phyloP scores from a whole-genome alignment of 2,113 vertebrate genomes.

The Mirza zaza region DNA sequence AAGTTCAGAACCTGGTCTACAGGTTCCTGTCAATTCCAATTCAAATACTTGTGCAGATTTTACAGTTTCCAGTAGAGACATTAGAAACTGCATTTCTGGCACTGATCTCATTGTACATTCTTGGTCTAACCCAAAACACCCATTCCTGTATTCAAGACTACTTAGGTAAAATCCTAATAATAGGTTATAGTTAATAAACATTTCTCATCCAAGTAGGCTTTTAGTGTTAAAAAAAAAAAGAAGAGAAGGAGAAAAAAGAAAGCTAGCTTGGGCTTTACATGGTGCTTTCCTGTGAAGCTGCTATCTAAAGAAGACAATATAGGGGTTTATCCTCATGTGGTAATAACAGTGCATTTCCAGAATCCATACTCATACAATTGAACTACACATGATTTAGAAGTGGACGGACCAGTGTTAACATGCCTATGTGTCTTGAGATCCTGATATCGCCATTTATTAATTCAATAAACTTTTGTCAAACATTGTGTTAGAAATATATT shows the following conservation, averaged over 20 bases:
- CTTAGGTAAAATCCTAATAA: conserved; percentile 30
- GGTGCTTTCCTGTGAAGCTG: not conserved
- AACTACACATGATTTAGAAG: not conserved
- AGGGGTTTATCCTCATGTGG: not conserved
- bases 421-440: not conserved
- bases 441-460: not conserved
- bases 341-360: not conserved
- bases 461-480: not conserved
- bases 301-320: not conserved
- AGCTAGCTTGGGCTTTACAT: not conserved
- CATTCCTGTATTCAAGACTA: not conserved
- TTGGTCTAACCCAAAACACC: conserved; percentile 53
- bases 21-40: conserved; percentile 60
- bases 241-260: not conserved
- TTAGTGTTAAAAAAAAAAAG: not conserved
- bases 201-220: not conserved
- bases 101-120: conserved; percentile 36
- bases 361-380: not conserved
- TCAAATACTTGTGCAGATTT: conserved; percentile 56
- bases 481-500: not conserved
- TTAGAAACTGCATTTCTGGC: conserved; percentile 54
- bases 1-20: conserved; percentile 22
- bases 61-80: conserved; percentile 63
- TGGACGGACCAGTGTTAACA: not conserved
- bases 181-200: conserved; percentile 1